Percentiles rank a stretch among this genome's conserved stretches.
These are phyloP conservation scores for Halocaridina rubra DNA, from an alignment of 2,888 invertebrate genomes.

Conservation along the genomic window DNA sequence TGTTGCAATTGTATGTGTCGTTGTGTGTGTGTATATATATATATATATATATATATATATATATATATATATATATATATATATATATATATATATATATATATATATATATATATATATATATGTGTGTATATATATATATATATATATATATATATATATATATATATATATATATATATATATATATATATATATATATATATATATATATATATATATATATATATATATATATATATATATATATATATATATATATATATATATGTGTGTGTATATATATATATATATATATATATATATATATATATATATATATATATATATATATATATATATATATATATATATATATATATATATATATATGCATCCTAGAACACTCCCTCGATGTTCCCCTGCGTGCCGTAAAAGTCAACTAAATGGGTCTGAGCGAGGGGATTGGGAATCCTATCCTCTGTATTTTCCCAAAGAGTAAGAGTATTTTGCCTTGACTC, in stretches of 20 bases:
- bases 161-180: neutral
- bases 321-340: constrained; percentile 13
- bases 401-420: too few species aligned
- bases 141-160: constrained; percentile 2
- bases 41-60: constrained; percentile 20
- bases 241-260: constrained; percentile 17
- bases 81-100: constrained; percentile 14
- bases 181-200: neutral
- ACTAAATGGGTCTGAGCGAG: too few species aligned
- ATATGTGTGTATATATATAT: neutral
- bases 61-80: constrained; percentile 27
- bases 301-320: constrained; percentile 15
- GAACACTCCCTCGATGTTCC: neutral
- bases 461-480: too few species aligned
- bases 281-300: constrained; percentile 15
- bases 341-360: constrained; percentile 25
- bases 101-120: neutral
- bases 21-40: neutral
- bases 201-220: constrained; percentile 2
- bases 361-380: constrained; percentile 9
- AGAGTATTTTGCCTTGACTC: too few species aligned
- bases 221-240: constrained; percentile 21
- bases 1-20: too few species aligned
- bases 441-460: too few species aligned
- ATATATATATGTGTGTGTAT: constrained; percentile 9